A percentile compares a stretch with the other conserved stretches of the same genome.
Evolutionary conservation across 2,113 vertebrate genomes (phyloP).

Genomic region (Barbus barbus): DNA sequence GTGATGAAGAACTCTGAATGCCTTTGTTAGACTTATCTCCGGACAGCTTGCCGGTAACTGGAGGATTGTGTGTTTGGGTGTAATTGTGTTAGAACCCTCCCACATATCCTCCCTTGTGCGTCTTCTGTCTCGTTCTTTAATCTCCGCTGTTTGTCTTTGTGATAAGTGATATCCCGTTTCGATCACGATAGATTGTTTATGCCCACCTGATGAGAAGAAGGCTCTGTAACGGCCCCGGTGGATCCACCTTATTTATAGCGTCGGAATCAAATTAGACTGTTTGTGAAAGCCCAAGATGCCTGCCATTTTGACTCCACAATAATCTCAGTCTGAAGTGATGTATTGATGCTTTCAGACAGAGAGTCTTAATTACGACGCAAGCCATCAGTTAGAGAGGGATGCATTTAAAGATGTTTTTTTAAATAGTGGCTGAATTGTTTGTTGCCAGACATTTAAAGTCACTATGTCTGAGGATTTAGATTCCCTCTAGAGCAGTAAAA

Average conservation of each 20-base stretch:
- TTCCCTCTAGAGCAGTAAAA: slow-evolving; percentile 40
- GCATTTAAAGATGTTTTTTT: neutral
- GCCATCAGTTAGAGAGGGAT: neutral
- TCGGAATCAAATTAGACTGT: slow-evolving; percentile 69
- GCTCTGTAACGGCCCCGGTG: slow-evolving; percentile 56
- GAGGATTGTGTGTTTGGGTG: slow-evolving; percentile 71
- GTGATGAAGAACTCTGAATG: slow-evolving; percentile 23
- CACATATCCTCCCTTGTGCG: slow-evolving; percentile 72
- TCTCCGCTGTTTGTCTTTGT: slow-evolving; percentile 77
- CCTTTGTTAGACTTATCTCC: slow-evolving; percentile 69
- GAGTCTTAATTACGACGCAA: slow-evolving; percentile 28
- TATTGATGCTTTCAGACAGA: slow-evolving; percentile 16
- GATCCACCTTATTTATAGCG: slow-evolving; percentile 72
- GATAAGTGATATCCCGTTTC: slow-evolving; percentile 75
- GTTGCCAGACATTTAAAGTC: slow-evolving; percentile 39
- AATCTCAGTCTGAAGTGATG: slow-evolving; percentile 52
- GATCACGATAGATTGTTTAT: slow-evolving; percentile 70
- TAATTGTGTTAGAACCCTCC: slow-evolving; percentile 79
- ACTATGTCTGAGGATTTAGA: slow-evolving; percentile 45
- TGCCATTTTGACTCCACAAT: slow-evolving; percentile 54
- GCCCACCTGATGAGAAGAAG: slow-evolving; percentile 62
- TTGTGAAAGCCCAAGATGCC: slow-evolving; percentile 45
- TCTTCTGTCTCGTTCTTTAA: slow-evolving; percentile 79
- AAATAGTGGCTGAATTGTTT: slow-evolving; percentile 53
- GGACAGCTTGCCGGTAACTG: slow-evolving; percentile 64